A percentile compares a stretch with the other conserved stretches of the same genome.
Conservation (phyloP, 2,888 invertebrate genomes). For the Sialis fuliginosa region DNA sequence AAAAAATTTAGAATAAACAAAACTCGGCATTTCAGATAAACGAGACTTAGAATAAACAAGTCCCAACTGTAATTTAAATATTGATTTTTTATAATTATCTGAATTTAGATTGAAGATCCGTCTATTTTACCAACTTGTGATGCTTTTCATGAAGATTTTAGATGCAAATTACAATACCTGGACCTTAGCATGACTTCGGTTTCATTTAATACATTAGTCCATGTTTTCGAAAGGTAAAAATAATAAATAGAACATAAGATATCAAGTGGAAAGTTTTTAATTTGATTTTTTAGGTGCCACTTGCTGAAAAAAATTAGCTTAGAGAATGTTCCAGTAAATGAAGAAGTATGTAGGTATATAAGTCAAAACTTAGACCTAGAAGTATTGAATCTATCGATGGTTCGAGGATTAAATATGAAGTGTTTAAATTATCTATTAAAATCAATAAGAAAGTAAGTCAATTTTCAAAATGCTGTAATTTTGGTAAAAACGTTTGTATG, state of each 20-base stretch:
- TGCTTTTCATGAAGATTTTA: slow-evolving; percentile 24
- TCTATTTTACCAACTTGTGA: slow-evolving; percentile 27
- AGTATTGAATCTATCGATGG: slow-evolving; percentile 72
- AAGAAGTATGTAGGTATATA: slow-evolving; percentile 46
- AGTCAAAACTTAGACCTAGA: slow-evolving; percentile 49
- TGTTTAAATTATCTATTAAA: slow-evolving; percentile 43
- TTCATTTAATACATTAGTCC: slow-evolving; percentile 32
- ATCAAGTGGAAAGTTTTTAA: no score
- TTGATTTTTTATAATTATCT: background rate
- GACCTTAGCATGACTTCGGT: slow-evolving; percentile 71
- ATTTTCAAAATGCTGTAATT: background rate
- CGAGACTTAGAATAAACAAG: no score
- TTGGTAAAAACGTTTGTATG: background rate
- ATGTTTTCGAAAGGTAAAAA: slow-evolving; percentile 3
- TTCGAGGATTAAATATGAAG: slow-evolving; percentile 44
- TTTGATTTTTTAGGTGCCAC: slow-evolving; percentile 39
- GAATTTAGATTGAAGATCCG: slow-evolving; percentile 28
- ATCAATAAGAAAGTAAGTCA: slow-evolving; percentile 36
- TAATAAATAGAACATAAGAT: background rate
- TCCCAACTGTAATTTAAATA: slow-evolving; percentile 3
- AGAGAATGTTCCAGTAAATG: slow-evolving; percentile 53
- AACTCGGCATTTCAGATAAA: no score
- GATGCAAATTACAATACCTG: slow-evolving; percentile 55
- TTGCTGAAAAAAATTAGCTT: slow-evolving; percentile 66
- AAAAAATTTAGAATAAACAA: no score